A percentile compares a stretch with the other conserved stretches of the same genome.
Conservation (phyloP, 2,797 vertebrate genomes). For the Cetoscarus ocellatus region DNA sequence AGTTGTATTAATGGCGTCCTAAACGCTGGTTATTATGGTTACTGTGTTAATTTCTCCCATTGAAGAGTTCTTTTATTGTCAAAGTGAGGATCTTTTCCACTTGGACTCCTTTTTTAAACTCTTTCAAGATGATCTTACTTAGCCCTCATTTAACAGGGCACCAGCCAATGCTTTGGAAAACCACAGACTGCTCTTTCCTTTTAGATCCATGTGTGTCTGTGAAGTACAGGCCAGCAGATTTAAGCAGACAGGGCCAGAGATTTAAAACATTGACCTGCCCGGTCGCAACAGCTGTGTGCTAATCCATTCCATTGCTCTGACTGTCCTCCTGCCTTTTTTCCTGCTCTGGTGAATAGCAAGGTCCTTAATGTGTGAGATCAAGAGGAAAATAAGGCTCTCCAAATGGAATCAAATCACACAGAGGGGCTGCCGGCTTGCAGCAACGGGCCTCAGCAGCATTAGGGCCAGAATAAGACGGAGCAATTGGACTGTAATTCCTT, state of each 20-base stretch:
- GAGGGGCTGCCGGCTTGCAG: conserved; percentile 68
- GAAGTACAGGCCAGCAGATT: conserved; percentile 68
- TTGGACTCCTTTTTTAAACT: conserved; percentile 37
- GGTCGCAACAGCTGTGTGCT: conserved; percentile 75
- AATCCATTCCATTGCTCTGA: conserved; percentile 73
- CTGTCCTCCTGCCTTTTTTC: conserved; percentile 61
- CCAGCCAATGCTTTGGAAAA: conserved; percentile 35
- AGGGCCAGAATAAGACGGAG: conserved; percentile 78
- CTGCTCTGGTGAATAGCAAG: conserved; percentile 76
- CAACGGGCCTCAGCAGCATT: conserved; percentile 73
- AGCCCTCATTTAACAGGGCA: conserved; percentile 30
- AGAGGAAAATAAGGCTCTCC: conserved; percentile 84
- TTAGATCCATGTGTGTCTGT: conserved; percentile 59
- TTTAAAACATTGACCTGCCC: conserved; percentile 77
- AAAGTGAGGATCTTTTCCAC: neutral
- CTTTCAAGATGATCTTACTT: conserved; percentile 39
- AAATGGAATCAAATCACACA: conserved; percentile 83
- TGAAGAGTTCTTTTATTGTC: neutral
- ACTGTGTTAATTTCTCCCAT: no score
- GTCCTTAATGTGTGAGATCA: conserved; percentile 83
- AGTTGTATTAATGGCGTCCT: no score
- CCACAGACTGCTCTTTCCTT: conserved; percentile 48
- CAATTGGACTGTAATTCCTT: conserved; percentile 85
- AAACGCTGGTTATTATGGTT: no score
- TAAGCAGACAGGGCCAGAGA: conserved; percentile 70